These are phyloP conservation scores for Perca flavescens DNA, from an alignment of 2,113 vertebrate species.

Conservation along the genomic window DNA sequence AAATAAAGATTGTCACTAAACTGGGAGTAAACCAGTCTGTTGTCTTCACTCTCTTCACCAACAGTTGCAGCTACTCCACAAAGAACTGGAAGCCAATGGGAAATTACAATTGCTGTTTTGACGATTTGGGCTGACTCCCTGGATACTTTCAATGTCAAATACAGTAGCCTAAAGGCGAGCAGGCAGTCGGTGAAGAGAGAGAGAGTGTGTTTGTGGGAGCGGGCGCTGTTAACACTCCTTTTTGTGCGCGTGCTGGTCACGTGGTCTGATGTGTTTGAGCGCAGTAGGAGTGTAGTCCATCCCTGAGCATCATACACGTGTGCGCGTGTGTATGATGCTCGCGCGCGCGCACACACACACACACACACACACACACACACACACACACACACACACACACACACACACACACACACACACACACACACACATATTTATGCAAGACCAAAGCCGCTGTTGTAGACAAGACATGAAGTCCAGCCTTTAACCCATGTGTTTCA, in stretches of 20 bases:
- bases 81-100: not conserved
- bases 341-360: no score
- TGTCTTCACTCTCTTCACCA: slow-evolving; percentile 6
- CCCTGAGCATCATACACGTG: slow-evolving; percentile 18
- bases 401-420: no score
- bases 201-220: slow-evolving; percentile 41
- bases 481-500: not conserved
- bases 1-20: not conserved
- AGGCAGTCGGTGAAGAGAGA: slow-evolving; percentile 24
- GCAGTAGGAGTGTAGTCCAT: slow-evolving; percentile 24
- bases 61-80: slow-evolving; percentile 21
- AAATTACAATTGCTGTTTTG: slow-evolving; percentile 4
- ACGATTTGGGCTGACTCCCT: slow-evolving; percentile 5
- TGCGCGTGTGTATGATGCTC: not conserved
- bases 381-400: no score
- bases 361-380: no score
- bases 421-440: not conserved
- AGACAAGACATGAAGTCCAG: not conserved
- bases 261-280: slow-evolving; percentile 67
- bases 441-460: slow-evolving; percentile 8
- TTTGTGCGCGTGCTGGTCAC: slow-evolving; percentile 70
- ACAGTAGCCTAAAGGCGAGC: slow-evolving; percentile 16
- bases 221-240: slow-evolving; percentile 53
- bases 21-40: slow-evolving; percentile 17
- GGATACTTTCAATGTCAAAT: slow-evolving; percentile 30